Conservation (phyloP, 1,140 invertebrate genomes). For the Mizuhopecten yessoensis region DNA sequence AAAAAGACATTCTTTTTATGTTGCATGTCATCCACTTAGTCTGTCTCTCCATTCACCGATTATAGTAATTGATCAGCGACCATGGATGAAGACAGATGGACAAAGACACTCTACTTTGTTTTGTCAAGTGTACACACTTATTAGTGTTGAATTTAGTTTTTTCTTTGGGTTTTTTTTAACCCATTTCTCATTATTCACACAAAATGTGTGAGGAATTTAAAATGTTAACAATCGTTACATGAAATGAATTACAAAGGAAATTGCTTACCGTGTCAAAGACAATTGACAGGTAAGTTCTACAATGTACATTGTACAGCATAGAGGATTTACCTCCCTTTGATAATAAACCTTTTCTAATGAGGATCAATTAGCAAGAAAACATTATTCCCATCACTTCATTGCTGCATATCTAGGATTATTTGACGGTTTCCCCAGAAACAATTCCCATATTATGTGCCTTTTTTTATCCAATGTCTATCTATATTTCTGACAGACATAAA, state of each 20-base stretch:
- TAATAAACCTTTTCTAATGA: neutral
- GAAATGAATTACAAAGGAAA: neutral
- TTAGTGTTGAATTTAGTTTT: neutral
- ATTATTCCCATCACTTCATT: neutral
- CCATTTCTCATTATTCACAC: neutral
- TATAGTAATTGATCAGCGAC: neutral
- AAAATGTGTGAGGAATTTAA: neutral
- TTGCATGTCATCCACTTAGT: neutral
- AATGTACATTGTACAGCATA: no score
- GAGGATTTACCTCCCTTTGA: constrained; percentile 31
- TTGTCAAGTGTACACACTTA: neutral
- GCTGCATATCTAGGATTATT: neutral
- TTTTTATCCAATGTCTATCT: no score
- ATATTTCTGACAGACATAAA: no score
- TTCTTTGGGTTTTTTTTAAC: neutral
- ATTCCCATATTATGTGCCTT: no score
- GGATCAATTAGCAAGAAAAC: neutral
- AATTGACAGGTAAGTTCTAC: neutral
- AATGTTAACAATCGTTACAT: neutral
- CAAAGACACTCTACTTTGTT: neutral
- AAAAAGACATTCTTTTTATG: no score
- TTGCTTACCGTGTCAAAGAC: neutral
- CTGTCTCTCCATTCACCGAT: neutral
- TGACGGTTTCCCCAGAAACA: no score
- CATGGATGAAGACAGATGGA: neutral